phyloP scores from a whole-genome alignment of 2,113 vertebrate genomes.

The Australoheros scitulus region DNA sequence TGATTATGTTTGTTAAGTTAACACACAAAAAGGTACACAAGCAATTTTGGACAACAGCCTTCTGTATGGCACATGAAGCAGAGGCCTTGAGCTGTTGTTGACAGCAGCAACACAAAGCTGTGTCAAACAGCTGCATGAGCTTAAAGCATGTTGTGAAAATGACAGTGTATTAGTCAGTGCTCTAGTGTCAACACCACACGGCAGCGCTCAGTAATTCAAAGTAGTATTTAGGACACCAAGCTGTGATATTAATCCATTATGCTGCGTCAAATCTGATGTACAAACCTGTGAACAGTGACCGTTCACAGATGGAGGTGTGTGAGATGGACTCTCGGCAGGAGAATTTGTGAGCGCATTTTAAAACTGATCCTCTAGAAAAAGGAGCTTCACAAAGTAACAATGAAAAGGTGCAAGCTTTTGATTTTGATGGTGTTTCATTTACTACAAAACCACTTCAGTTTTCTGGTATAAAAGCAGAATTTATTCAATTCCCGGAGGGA shows the following conservation, averaged over 20 bases:
- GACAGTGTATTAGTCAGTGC: not conserved
- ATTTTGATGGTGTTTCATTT: not conserved
- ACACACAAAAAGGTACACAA: not conserved
- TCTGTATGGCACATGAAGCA: not conserved
- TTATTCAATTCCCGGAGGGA: not conserved
- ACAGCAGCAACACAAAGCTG: constrained; percentile 10
- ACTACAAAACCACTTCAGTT: not conserved
- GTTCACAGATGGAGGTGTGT: not conserved
- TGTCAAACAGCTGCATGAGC: constrained; percentile 13
- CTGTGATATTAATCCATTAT: not conserved
- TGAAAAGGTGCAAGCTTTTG: not conserved
- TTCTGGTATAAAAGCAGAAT: not conserved
- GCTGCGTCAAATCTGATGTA: not conserved
- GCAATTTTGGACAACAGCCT: not conserved
- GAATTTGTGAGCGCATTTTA: not conserved
- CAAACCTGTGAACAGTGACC: not conserved
- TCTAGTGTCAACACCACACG: not conserved
- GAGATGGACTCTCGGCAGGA: not conserved
- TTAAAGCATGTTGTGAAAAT: not conserved
- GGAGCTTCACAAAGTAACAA: not conserved
- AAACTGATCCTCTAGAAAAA: not conserved
- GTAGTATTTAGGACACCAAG: not conserved
- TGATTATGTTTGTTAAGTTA: rapidly evolving
- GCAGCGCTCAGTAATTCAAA: not conserved
- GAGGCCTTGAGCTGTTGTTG: not conserved